phyloP scores from a whole-genome alignment of 2,113 vertebrate species.

The Podarcis muralis region DNA sequence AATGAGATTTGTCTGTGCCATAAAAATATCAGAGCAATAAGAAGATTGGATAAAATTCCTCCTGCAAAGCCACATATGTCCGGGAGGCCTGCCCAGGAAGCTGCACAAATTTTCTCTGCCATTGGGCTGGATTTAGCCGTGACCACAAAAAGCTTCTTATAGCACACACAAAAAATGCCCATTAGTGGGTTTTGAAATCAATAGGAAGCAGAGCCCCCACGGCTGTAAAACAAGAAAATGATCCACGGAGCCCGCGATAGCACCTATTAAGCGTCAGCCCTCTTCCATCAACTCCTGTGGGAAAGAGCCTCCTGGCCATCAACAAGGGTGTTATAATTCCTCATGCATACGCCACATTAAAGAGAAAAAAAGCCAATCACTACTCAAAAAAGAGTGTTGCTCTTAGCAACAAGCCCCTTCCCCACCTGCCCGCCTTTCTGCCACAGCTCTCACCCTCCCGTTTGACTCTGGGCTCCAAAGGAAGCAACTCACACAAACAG shows the following conservation, averaged over 20 bases:
- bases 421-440: not conserved
- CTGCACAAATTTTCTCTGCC: conserved; percentile 27
- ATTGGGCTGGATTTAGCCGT: conserved; percentile 60
- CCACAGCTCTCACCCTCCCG: not conserved
- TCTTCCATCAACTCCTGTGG: not conserved
- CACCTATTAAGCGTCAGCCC: not conserved
- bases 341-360: no score
- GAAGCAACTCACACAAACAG: not conserved
- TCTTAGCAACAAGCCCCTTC: not conserved
- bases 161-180: conserved; percentile 40
- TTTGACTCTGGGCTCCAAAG: not conserved
- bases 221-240: conserved; percentile 34
- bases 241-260: not conserved
- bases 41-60: conserved; percentile 50
- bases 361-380: not conserved
- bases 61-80: conserved; percentile 51
- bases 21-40: conserved; percentile 40
- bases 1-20: not conserved
- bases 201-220: conserved; percentile 28
- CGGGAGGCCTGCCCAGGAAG: conserved; percentile 46
- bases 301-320: not conserved
- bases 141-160: conserved; percentile 71
- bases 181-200: conserved; percentile 64
- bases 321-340: not conserved
- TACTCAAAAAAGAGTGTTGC: not conserved